Percentiles rank a stretch among this genome's conserved stretches.
Conservation (phyloP, 2,888 invertebrate genomes). For the Parnassius smintheus region DNA sequence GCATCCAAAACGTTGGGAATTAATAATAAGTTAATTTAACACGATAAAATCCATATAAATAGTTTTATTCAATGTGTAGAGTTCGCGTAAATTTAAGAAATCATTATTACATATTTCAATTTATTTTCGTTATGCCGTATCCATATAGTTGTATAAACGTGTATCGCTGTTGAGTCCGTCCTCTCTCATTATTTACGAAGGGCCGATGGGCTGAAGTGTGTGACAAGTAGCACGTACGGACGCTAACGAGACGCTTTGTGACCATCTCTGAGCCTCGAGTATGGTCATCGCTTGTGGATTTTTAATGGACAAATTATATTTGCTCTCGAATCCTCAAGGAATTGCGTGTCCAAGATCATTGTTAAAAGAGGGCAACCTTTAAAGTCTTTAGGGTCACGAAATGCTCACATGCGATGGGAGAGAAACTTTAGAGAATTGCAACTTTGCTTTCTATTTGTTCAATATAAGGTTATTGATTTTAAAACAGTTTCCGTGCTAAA, state of each 20-base stretch:
- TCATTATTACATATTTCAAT: no score
- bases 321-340: constrained; percentile 58
- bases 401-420: constrained; percentile 50
- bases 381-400: constrained; percentile 60
- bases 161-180: constrained; percentile 51
- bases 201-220: constrained; percentile 77
- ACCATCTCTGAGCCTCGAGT: constrained; percentile 66
- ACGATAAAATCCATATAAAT: no score
- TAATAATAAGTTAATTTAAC: no score
- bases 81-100: no score
- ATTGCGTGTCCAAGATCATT: constrained; percentile 46
- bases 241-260: constrained; percentile 81
- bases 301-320: constrained; percentile 79
- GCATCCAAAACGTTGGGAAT: no score
- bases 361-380: constrained; percentile 62
- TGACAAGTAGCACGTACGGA: constrained; percentile 77
- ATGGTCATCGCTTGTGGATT: constrained; percentile 76
- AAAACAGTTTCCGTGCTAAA: no score
- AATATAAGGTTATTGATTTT: background rate
- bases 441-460: constrained; percentile 21
- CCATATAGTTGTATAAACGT: constrained; percentile 42
- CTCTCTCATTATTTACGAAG: constrained; percentile 80
- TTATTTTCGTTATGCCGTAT: constrained; percentile 38
- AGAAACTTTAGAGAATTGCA: constrained; percentile 34
- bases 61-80: no score